Evolutionary conservation across 2,113 vertebrate genomes (phyloP).

Genomic region (Anseranas semipalmata): DNA sequence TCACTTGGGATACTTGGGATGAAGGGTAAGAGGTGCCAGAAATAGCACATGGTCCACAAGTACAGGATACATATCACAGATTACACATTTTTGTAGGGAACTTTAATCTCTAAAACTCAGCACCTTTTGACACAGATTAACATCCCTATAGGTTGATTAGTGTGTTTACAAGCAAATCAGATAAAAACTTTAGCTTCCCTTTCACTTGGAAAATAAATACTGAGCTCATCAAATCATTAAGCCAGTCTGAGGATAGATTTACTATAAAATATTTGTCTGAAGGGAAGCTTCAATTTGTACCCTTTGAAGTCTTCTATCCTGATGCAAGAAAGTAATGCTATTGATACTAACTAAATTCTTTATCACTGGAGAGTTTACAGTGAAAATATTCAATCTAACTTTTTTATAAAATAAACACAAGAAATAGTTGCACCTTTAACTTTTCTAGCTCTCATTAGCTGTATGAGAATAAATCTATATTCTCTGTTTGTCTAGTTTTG

Average conservation of each 20-base stretch:
- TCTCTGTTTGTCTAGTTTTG: background rate
- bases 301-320: background rate
- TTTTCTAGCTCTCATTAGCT: background rate
- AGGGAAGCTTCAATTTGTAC: background rate
- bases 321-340: background rate
- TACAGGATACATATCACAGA: background rate
- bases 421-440: background rate
- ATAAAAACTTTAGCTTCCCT: background rate
- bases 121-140: background rate
- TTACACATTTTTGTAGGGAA: background rate
- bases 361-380: background rate
- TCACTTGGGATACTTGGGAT: background rate
- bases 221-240: background rate
- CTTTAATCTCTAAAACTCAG: background rate
- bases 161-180: background rate
- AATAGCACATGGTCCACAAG: background rate
- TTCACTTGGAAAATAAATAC: background rate
- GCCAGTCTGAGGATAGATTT: background rate
- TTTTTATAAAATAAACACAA: background rate
- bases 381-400: background rate
- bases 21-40: background rate
- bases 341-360: background rate
- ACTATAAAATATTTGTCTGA: background rate
- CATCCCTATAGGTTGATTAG: background rate
- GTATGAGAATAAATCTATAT: background rate